Evolutionary conservation across 2,113 vertebrate species (phyloP), one percentile per base, ranked within the genome.

Genomic region (Onychostoma macrolepis): DNA sequence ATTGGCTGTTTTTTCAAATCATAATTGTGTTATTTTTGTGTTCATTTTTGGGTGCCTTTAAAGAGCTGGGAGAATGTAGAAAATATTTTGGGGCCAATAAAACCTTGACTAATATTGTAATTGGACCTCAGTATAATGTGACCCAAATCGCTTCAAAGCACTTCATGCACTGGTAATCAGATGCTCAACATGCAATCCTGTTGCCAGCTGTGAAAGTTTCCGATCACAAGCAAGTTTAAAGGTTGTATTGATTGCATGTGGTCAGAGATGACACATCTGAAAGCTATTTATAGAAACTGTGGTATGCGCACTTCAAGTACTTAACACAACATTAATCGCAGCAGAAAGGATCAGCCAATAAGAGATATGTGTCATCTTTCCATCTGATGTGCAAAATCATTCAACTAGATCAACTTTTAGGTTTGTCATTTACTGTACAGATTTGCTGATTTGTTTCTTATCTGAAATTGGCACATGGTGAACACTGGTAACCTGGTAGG

Each of bases 271-370:
- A 84, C 58, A 85, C 65, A 79, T 38, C 10, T 83, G 24, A 36
- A 33, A 67, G 75, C 76, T 90, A 88, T 91, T 89, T 89, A 79
- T 91, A 90, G 89, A 33, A 48, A 53, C 83, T n/a, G 4, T 26
- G 56, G 75, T 58, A 36, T 26, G 19, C 65, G 21, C 69, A 74
- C 24, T 83, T 33, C 4, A 76, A 26, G 21, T 38, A 28, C 80
- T 67, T 45, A 26, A 26, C 21, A 72, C 33, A 72, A 30, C 19
- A 33, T 36, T 28, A 21, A 19, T 10, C 41, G 53, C 58, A 53
- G 53, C 38, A 41, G 21, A 45, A 56, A 65, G 3, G 33, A 72
- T 50, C 28, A 41, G 28, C 58, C 67, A 50, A 85, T 78, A 78
- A 43, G 38, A 50, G 67, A 67, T 61, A 10, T 58, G 9, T 65